Conservation (phyloP, 2,888 invertebrate species). For the Arctia plantaginis region DNA sequence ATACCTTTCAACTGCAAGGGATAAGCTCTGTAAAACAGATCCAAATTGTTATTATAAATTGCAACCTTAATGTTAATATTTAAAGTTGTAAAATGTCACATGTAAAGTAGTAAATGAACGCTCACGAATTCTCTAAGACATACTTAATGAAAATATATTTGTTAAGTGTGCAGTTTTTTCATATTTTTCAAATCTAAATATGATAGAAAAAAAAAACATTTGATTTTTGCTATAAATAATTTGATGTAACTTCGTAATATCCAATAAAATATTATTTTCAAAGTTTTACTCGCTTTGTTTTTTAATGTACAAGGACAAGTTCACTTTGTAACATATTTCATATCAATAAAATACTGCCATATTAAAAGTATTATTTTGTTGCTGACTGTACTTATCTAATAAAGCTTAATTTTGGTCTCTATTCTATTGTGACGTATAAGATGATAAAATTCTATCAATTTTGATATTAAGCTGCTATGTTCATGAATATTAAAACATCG, state of each 20-base stretch:
- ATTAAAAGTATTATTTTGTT: slow-evolving; percentile 17
- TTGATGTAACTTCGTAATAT: background rate
- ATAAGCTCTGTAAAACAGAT: background rate
- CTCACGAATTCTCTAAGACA: slow-evolving; percentile 46
- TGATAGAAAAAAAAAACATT: background rate
- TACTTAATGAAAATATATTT: slow-evolving; percentile 34
- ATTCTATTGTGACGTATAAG: slow-evolving; percentile 20
- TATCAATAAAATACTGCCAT: slow-evolving; percentile 48
- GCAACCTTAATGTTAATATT: background rate
- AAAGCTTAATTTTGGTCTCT: background rate
- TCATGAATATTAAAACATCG: background rate
- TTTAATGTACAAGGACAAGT: slow-evolving; percentile 18
- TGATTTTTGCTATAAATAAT: background rate
- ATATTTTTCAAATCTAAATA: slow-evolving; percentile 19
- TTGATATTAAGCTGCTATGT: background rate
- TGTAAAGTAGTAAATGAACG: slow-evolving; percentile 34
- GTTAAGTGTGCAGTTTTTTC: slow-evolving; percentile 44
- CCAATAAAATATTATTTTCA: background rate
- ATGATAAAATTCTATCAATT: background rate
- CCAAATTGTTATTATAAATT: background rate
- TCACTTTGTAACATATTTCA: slow-evolving; percentile 46
- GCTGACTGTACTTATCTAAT: slow-evolving; percentile 23
- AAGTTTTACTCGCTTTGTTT: slow-evolving; percentile 3
- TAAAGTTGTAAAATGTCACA: slow-evolving; percentile 31
- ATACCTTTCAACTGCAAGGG: background rate